Evolutionary conservation across 2,888 invertebrate species (phyloP).

Genomic region (Drosophila paucipuncta): DNA sequence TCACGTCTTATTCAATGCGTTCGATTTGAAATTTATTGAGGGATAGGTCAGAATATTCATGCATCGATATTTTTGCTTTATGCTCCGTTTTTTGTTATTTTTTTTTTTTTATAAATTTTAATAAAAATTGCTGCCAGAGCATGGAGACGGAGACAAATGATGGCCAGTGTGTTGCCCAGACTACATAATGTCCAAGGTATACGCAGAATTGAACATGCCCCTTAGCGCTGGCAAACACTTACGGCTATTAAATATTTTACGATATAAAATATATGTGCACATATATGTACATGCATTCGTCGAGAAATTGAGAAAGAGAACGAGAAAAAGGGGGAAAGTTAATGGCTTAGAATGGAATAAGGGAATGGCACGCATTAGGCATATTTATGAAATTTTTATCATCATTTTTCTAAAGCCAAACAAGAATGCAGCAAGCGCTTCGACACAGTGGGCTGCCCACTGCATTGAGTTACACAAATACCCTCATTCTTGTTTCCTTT

Average conservation of each 20-base stretch:
- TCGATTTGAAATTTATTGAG: constrained; percentile 69
- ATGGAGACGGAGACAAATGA: constrained; percentile 72
- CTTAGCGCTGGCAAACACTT: constrained; percentile 60
- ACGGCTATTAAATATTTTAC: constrained; percentile 80
- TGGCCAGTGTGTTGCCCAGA: constrained; percentile 47
- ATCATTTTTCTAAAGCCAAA: constrained; percentile 66
- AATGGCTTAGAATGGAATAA: constrained; percentile 74
- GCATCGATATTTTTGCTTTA: constrained; percentile 62
- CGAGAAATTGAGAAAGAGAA: constrained; percentile 3
- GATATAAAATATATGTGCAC: constrained; percentile 50
- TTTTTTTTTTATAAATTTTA: constrained; percentile 60
- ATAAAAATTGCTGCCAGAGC: constrained; percentile 67
- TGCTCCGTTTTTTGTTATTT: background rate
- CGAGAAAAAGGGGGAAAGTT: constrained; percentile 39
- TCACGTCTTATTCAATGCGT: constrained; percentile 75
- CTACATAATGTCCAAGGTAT: constrained; percentile 42
- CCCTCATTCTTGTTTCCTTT: constrained; percentile 35
- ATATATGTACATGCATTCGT: constrained; percentile 4
- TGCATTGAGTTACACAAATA: constrained; percentile 47
- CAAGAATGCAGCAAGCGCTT: constrained; percentile 48
- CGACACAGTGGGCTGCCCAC: background rate
- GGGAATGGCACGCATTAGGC: constrained; percentile 72
- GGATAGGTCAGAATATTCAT: constrained; percentile 77
- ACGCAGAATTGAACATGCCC: constrained; percentile 14
- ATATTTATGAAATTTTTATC: constrained; percentile 81